phyloP scores from a whole-genome alignment of 2,888 invertebrate genomes.

The Phortica magna region DNA sequence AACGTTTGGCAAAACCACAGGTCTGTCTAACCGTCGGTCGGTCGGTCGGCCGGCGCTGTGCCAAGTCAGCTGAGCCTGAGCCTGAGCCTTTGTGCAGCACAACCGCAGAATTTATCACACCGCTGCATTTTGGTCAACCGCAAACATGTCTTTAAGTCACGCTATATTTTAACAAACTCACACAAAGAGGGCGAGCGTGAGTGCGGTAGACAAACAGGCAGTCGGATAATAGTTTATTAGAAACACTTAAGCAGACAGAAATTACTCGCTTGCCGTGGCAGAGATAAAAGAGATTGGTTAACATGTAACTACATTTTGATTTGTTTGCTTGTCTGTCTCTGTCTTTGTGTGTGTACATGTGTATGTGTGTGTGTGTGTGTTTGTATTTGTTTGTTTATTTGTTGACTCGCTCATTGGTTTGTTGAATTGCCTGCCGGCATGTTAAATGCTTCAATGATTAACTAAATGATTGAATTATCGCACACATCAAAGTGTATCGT shows the following conservation, averaged over 20 bases:
- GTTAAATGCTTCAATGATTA: neutral
- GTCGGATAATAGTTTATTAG: neutral
- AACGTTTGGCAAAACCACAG: too few species aligned
- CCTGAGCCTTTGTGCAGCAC: too few species aligned
- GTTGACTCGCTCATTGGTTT: conserved; percentile 52
- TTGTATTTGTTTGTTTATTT: conserved; percentile 11
- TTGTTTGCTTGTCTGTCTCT: neutral
- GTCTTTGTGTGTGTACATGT: neutral
- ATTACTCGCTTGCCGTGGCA: too few species aligned
- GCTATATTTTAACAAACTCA: neutral
- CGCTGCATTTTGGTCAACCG: too few species aligned
- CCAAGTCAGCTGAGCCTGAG: too few species aligned
- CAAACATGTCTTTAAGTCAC: neutral
- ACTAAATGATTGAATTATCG: conserved; percentile 65
- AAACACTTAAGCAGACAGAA: neutral
- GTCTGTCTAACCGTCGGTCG: too few species aligned
- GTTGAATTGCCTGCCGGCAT: conserved; percentile 29
- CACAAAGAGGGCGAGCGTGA: neutral
- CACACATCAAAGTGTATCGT: conserved; percentile 31
- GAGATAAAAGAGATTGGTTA: too few species aligned
- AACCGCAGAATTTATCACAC: too few species aligned
- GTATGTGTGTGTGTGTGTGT: conserved; percentile 6
- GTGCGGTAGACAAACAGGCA: neutral
- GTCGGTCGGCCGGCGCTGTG: too few species aligned
- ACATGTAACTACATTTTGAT: neutral